Evolutionary conservation across 2,797 vertebrate species (phyloP), one percentile per base, ranked within the genome.

Genomic region (Sibirionetta formosa): DNA sequence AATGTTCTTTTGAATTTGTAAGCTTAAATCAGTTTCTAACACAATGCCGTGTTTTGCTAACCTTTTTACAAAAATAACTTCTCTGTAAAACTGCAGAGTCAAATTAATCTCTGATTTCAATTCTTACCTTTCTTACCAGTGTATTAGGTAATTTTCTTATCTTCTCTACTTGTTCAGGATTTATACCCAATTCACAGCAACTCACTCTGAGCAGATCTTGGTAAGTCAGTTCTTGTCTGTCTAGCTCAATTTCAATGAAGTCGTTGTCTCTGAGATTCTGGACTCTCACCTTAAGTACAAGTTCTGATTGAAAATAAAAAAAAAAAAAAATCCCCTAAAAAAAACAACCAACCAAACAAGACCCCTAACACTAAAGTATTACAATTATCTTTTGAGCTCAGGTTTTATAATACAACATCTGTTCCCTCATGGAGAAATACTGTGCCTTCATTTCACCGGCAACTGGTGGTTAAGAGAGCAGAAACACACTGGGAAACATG

Each of bases 121-220:
- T 48, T 69, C 86, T 48, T 97, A 99, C 99, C 99, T 99, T 99
- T 98, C 99, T 98, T 72, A 99, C 95, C 95, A 99, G 98, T 22
- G 99, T 99, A 96, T 99, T 99, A 0, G 99, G 99, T 91, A 99
- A 98, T 91, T 99, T 99, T 86, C 99, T 98, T 79, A 99, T 99
- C 97, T 99, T 99, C 96, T 99, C 98, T 90, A 99, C 99, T 20
- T 99, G 98, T 42, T 99, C 98, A 0, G 98, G 95, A 22, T 98
- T 98, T 97, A 99, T 73, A 7, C 98, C 98, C 88, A 99, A 51
- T 95, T 99, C 99, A 4, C 98, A 98, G 93, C 99, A 99, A 68
- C 99, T 99, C 84, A 99, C 99, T 89, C 98, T 95, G 33, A 99
- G 98, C 31, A 99, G 98, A 31, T 99, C 98, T 29, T 98, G 98